Base-by-base conservation (phyloP, 1,140 invertebrate genomes). In the Palaemon carinicauda region DNA sequence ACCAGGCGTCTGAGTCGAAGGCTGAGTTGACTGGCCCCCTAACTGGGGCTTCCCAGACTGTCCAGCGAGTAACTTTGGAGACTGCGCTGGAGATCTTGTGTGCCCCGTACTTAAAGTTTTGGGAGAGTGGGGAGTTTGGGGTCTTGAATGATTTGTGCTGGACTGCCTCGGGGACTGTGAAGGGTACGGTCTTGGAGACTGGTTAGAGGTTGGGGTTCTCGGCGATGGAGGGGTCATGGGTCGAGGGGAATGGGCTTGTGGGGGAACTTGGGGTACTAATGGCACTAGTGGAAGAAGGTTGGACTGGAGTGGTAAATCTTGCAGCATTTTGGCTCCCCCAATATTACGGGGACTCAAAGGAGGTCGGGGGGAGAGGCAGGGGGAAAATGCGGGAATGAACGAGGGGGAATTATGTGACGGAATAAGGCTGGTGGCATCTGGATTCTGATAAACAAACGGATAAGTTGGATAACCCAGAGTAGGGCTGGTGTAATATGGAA, bases 221-320 rank as follows among this genome's bases (percentile, higher is more conserved):
- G 84, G 84, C 24, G 84, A 86, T 21, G 84, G 84, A 14, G 84
- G 84, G 10, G 84, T 86, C 78, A 86, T 80, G 60, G 84, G 77
- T 9, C 77, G 60, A 33, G 84, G 84, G 5, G 84, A 86, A n/a
- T 73, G 41, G 12, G 77, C 41, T 51, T 86, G 84, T 33, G 51
- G 50, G 33, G 84, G 78, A 24, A 79, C 84, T 60, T 80, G 84
- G 41, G 85, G 77, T 5, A 87, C 80, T 27, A 87, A 15, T 31
- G 79, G 69, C 24, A 81, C 41, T 80, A 87, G 75, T 31, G 85
- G 85, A 31, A 87, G 79, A 50, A 84, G 73, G 33, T 31, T 65
- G 21, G 53, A 31, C 51, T 87, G 85, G 24, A 87, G 51, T 1
- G 82, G 69, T 52, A 80, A 10, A 15, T 86, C 84, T 27, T 56